Evolutionary conservation across 2,888 invertebrate genomes (phyloP), one percentile per base, ranked within the genome.

Genomic region (Lasioglossum villosulum): DNA sequence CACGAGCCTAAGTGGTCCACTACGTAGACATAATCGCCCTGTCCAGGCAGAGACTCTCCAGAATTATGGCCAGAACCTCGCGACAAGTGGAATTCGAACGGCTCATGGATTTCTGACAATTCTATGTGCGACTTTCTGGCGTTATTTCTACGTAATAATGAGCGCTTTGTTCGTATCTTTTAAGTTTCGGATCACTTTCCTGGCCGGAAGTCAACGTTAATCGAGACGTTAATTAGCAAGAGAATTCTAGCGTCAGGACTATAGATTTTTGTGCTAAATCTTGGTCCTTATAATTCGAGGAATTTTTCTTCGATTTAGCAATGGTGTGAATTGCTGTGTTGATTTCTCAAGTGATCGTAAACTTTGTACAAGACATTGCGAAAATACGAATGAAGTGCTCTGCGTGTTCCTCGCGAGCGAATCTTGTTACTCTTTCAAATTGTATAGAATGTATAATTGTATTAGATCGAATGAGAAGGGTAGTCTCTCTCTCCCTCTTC

Each of bases 401-500:
- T 1, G 10, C 27, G 52, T 27, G 52, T 75, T 82, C 19, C 8
- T 42, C 16, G 14, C 19, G 70, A 48, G 23, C 23, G 34, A 23
- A 34, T 19, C 10, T 68, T 19, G 34, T 34, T 23, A 27, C 1
- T n/a, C 5, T 14, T 16, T 63, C 63, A 16, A 23, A 68, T 5
- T 68, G 37, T 39, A 12, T 68, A 16, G 34, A 23, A 52, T n/a
- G 23, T n/a, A 52, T n/a, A 52, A 52, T 23, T 10, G 34, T 56
- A 14, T 75, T 66, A 34, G 75, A 75, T 84, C 63, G 83, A 75
- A 72, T 37, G 80, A 72, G 48, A 73, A 45, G 10, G 63, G 76
- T 19, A 1, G n/a, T 5, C 10, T 48, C 14, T 45, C 59, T 59
- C 83, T 37, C 37, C n/a, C n/a, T 75, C 42, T 37, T 83, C 78